Evolutionary conservation across 1,140 invertebrate genomes (phyloP).

Genomic region (Globodera rostochiensis): DNA sequence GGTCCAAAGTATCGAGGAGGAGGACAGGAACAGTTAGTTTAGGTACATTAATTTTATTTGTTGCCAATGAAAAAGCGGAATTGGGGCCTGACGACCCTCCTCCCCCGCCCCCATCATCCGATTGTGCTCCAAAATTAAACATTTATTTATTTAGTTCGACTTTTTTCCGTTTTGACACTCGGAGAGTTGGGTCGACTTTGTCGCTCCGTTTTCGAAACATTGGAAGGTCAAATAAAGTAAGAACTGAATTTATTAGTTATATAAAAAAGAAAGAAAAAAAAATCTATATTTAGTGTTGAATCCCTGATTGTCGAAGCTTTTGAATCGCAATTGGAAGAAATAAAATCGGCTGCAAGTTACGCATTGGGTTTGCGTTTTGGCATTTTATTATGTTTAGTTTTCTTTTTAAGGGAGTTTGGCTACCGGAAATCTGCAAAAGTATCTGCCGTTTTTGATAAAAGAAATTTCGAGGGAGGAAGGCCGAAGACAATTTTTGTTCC

Average conservation of each 20-base stretch:
- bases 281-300: conserved; percentile 36
- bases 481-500: conserved; percentile 86
- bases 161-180: conserved; percentile 88
- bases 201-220: conserved; percentile 38
- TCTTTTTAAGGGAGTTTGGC: conserved; percentile 74
- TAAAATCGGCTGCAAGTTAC: conserved; percentile 92
- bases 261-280: no score
- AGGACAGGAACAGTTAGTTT: no score
- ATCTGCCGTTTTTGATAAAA: conserved; percentile 87
- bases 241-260: not conserved
- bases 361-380: conserved; percentile 71
- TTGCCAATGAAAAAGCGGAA: no score
- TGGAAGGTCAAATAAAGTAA: conserved; percentile 10
- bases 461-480: conserved; percentile 91
- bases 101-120: no score
- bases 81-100: no score
- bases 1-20: no score
- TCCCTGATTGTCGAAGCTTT: conserved; percentile 59
- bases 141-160: conserved; percentile 68
- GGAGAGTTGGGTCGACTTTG: conserved; percentile 85
- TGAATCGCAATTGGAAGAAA: conserved; percentile 71
- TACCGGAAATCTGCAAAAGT: conserved; percentile 88
- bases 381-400: not conserved
- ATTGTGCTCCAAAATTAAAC: no score
- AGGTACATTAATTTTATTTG: no score